These are phyloP conservation scores for Indicator indicator DNA, from an alignment of 2,113 vertebrate species.

Conservation along the genomic window DNA sequence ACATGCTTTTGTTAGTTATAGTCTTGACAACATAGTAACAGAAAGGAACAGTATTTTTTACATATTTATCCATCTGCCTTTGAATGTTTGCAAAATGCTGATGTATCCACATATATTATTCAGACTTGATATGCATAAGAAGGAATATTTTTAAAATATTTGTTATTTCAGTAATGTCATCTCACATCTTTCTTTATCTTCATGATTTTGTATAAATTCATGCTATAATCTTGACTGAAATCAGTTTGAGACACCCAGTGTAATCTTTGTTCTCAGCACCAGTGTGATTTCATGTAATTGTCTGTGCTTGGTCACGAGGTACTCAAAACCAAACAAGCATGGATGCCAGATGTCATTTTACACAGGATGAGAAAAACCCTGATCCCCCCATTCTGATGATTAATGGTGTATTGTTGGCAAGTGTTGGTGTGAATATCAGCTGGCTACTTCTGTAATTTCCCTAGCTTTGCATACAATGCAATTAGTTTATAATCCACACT, in stretches of 20 bases:
- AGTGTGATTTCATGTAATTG: background rate
- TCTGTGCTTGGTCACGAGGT: background rate
- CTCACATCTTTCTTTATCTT: background rate
- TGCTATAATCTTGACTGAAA: constrained; percentile 33
- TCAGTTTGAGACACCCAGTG: background rate
- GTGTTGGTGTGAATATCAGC: background rate
- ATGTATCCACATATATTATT: background rate
- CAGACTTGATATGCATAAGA: background rate
- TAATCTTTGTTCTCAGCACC: constrained; percentile 20
- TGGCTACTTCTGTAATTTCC: constrained; percentile 6
- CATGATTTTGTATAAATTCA: background rate
- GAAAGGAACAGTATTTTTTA: constrained; percentile 2
- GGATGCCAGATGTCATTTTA: constrained; percentile 33
- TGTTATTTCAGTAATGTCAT: constrained; percentile 28
- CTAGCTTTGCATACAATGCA: background rate
- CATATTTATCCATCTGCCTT: background rate
- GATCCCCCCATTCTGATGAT: background rate
- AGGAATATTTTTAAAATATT: background rate
- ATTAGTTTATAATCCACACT: background rate
- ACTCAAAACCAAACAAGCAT: background rate
- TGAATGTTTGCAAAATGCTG: constrained; percentile 4
- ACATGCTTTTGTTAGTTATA: constrained; percentile 6
- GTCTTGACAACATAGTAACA: constrained; percentile 33
- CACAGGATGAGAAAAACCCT: background rate
- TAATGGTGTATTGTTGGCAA: background rate